phyloP scores from a whole-genome alignment of 2,113 vertebrate genomes.

The Sphyrna mokarran region DNA sequence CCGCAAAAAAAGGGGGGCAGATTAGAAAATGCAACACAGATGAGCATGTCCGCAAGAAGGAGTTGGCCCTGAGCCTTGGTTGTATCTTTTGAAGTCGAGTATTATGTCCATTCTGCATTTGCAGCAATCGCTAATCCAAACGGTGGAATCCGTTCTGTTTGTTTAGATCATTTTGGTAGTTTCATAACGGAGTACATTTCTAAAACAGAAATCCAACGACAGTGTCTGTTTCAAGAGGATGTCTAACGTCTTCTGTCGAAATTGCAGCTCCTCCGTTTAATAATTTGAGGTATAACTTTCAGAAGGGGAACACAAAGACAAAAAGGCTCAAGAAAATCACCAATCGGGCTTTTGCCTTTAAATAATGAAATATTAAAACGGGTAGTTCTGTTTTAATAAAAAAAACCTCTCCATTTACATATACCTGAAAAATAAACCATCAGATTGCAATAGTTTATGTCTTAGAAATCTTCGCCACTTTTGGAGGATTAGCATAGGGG shows the following conservation, averaged over 20 bases:
- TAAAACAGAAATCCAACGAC: too few species aligned
- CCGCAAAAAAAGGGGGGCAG: not conserved
- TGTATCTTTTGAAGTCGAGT: not conserved
- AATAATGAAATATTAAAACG: not conserved
- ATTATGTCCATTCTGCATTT: not conserved
- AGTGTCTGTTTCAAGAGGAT: not conserved
- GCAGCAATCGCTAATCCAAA: not conserved
- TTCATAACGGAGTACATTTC: not conserved
- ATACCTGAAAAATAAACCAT: not conserved
- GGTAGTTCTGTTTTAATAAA: not conserved
- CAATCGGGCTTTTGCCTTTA: not conserved
- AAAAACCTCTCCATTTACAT: not conserved
- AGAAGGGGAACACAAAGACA: not conserved
- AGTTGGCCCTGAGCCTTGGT: not conserved
- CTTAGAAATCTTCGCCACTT: not conserved
- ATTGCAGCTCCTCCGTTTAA: not conserved
- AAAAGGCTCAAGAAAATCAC: not conserved
- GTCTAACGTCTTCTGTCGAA: too few species aligned
- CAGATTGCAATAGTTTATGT: not conserved
- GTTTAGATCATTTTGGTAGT: not conserved
- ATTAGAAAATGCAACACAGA: not conserved
- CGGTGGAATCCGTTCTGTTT: not conserved
- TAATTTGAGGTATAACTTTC: not conserved
- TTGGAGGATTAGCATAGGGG: not conserved
- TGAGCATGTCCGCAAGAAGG: not conserved